Evolutionary conservation across 2,797 vertebrate species (phyloP), one percentile per base, ranked within the genome.

Genomic region (Todus mexicanus): DNA sequence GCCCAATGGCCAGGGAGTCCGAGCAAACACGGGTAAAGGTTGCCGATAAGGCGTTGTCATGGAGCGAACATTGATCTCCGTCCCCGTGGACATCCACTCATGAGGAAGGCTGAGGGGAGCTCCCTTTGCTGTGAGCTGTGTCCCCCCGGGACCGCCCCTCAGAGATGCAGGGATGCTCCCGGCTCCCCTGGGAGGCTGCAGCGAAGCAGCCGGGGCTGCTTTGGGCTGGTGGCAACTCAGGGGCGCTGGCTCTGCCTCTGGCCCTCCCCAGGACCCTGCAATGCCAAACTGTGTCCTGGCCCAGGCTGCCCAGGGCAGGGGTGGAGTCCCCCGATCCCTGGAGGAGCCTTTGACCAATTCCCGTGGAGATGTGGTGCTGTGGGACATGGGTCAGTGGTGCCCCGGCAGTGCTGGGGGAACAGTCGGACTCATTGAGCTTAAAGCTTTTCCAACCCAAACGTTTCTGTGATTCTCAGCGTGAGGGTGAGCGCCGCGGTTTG

Each of bases 21-120:
- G 59, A 96, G 94, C 92, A 96, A 97, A 95, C 89, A 96, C 0
- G 90, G 54, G 3, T 65, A 63, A 93, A 95, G 84, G 91, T 77
- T 69, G 65, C 42, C 42, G 91, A 94, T 95, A 93, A 95, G 84
- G 56, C 4, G 2, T 6, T 19, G 54, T 31, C 1, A 0, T 4
- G 31, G 43, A 75, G 77, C 76, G 79, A 82, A 51, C 63, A 6
- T 1, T 17, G 31, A 37, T 20, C 65, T 33, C 86, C 8, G 4
- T 53, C 42, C 60, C 57, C 0, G 1, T 23, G n/a, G 31, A 74
- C 29, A 10, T 3, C 57, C 31, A 12, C 47, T 57, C 12, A 6
- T 3, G 64, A 35, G 66, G 42, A 61, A 7, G 60, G 53, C 27
- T 22, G 5, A 6, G 63, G n/a, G 15, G 20, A 35, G 16, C 15